phyloP scores from a whole-genome alignment of 2,113 vertebrate species.

The Cyrtonyx montezumae region DNA sequence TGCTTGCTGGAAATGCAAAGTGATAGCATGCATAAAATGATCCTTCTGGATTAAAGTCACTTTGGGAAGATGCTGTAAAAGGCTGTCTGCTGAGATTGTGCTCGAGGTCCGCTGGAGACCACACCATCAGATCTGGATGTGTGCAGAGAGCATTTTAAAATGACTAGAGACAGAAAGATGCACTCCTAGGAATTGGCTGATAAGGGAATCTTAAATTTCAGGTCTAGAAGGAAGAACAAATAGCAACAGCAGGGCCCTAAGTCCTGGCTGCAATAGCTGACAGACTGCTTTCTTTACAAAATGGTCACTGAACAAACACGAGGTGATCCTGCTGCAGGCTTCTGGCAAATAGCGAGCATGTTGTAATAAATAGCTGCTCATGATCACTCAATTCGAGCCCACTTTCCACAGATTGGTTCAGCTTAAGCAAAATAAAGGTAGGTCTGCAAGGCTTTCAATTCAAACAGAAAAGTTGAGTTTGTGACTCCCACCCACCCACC shows the following conservation, averaged over 20 bases:
- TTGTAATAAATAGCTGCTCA: slow-evolving; percentile 21
- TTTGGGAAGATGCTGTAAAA: slow-evolving; percentile 33
- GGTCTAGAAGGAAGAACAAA: slow-evolving; percentile 16
- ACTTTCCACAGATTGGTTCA: not conserved
- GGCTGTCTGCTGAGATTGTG: slow-evolving; percentile 41
- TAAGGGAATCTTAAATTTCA: slow-evolving; percentile 30
- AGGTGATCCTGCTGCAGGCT: slow-evolving; percentile 15
- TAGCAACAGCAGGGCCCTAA: not conserved
- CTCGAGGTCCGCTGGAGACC: not conserved
- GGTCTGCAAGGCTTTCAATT: not conserved
- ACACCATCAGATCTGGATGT: not conserved
- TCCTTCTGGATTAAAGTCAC: slow-evolving; percentile 33
- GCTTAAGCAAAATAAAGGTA: slow-evolving; percentile 28
- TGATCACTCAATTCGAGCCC: slow-evolving; percentile 26
- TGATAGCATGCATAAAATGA: not conserved
- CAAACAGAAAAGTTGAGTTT: not conserved
- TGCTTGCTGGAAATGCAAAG: slow-evolving; percentile 21
- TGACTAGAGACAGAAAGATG: slow-evolving; percentile 9
- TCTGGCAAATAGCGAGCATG: not conserved
- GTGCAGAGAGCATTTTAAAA: slow-evolving; percentile 36
- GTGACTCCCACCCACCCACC: not conserved
- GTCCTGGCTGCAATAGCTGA: not conserved
- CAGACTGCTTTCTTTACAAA: not conserved
- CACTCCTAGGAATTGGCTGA: not conserved
- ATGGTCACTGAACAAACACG: not conserved